Evolutionary conservation across 2,113 vertebrate species (phyloP).

Genomic region (Sapayoa aenigma): DNA sequence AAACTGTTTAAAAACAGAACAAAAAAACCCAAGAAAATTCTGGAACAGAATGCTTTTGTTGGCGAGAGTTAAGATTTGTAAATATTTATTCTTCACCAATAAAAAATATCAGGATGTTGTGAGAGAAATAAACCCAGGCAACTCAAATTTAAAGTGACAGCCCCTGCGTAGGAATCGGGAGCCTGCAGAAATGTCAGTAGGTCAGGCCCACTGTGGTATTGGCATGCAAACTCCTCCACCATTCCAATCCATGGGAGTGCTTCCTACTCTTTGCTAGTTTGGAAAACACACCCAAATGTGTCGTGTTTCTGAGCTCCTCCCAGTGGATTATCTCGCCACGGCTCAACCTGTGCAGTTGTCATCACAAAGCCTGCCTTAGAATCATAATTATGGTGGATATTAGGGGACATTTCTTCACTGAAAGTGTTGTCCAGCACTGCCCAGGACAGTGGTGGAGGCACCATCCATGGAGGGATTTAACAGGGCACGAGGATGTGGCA

Average conservation of each 20-base stretch:
- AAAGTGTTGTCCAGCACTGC: not conserved
- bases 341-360: not conserved
- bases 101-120: constrained; percentile 13
- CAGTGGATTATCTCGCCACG: too few relatives aligned
- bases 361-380: not conserved
- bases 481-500: not conserved
- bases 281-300: not conserved
- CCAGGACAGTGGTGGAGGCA: not conserved
- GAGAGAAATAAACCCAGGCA: not conserved
- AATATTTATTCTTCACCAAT: not conserved
- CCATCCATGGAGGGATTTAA: not conserved
- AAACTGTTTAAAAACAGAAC: not conserved
- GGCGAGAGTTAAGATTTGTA: constrained; percentile 17
- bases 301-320: not conserved
- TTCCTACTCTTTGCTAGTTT: not conserved
- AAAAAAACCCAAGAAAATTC: constrained; percentile 1
- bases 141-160: constrained; percentile 22
- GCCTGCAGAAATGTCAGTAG: not conserved
- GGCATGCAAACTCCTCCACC: not conserved
- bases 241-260: not conserved
- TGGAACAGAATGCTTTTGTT: constrained; percentile 38
- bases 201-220: not conserved
- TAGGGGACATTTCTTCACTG: not conserved
- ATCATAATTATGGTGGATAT: not conserved
- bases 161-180: rapidly evolving